Conservation (phyloP, 2,888 invertebrate species). For the Heliothis peltigera region DNA sequence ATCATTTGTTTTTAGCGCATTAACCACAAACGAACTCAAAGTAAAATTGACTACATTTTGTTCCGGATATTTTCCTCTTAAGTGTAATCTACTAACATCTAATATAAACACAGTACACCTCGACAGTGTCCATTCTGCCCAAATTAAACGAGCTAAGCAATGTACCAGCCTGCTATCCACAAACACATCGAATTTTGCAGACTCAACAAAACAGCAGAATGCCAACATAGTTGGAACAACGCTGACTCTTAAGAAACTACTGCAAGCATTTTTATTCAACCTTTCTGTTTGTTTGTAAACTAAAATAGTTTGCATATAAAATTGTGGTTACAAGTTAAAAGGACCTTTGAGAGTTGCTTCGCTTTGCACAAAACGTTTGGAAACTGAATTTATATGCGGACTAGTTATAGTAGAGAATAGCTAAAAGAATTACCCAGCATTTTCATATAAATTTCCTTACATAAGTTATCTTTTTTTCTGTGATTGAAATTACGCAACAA, state of each 20-base stretch:
- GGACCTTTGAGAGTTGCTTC: constrained; percentile 8
- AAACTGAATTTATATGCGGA: background rate
- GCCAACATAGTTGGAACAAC: constrained; percentile 8
- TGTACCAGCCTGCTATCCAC: background rate
- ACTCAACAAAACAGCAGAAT: constrained; percentile 9
- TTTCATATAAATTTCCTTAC: no score
- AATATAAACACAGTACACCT: constrained; percentile 2
- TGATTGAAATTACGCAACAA: no score
- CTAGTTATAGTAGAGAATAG: background rate
- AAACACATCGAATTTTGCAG: constrained; percentile 8
- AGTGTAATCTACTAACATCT: background rate
- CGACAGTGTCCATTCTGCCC: constrained; percentile 8
- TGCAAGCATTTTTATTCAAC: constrained; percentile 28
- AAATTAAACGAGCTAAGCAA: constrained; percentile 36
- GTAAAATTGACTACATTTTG: background rate
- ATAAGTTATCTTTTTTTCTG: no score
- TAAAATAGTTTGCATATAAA: constrained; percentile 11
- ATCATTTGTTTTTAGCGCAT: no score
- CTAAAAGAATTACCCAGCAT: no score
- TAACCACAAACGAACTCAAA: no score
- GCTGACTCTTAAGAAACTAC: constrained; percentile 28
- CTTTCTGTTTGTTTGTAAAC: constrained; percentile 24
- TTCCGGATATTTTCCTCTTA: background rate
- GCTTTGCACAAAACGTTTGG: background rate
- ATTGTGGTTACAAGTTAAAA: constrained; percentile 14